Conservation (phyloP, 2,113 vertebrate species). For the Alces alces region DNA sequence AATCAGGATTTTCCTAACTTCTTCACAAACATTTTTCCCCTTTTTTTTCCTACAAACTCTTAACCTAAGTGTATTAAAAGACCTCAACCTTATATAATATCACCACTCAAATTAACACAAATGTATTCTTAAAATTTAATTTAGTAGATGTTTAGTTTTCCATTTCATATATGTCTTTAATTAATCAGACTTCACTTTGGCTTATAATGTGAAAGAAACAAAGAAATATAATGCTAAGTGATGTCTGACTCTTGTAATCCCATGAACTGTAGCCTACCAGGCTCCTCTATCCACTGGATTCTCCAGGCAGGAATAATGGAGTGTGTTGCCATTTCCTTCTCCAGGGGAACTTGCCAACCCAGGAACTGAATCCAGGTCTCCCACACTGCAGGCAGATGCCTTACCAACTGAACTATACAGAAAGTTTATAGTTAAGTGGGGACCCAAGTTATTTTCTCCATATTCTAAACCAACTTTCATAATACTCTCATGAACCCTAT, state of each 20-base stretch:
- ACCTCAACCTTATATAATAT: neutral
- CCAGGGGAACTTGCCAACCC: neutral
- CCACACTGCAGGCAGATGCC: neutral
- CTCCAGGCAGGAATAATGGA: neutral
- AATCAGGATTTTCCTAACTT: neutral
- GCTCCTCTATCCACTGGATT: neutral
- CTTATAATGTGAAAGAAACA: neutral
- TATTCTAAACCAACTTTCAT: neutral
- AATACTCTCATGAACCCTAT: neutral
- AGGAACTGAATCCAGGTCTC: neutral
- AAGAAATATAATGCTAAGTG: neutral
- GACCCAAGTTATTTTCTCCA: neutral
- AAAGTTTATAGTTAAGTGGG: neutral
- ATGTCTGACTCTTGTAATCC: neutral
- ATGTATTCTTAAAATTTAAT: neutral
- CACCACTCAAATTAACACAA: neutral
- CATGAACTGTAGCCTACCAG: neutral
- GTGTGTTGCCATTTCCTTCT: neutral
- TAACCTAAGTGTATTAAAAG: neutral
- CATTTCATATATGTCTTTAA: neutral
- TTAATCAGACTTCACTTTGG: neutral
- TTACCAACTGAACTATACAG: neutral
- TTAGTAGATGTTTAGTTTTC: neutral
- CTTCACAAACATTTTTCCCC: neutral
- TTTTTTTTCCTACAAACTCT: neutral